Base-by-base conservation (phyloP, 2,797 vertebrate genomes). In the Melanogrammus aeglefinus region DNA sequence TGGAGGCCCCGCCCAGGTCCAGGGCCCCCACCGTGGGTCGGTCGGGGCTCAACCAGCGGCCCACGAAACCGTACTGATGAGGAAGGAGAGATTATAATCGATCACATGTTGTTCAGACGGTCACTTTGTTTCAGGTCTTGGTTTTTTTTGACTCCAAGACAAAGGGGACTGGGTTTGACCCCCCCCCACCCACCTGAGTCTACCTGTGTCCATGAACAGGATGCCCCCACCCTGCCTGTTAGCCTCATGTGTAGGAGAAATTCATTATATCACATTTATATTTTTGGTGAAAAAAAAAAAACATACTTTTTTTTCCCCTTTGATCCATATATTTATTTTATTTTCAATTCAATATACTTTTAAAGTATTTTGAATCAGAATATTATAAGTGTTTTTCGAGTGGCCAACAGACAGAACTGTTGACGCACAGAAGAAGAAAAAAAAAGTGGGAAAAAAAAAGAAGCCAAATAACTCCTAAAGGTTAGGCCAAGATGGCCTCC, bases 1-100 rank as follows among this genome's bases (percentile, higher is more conserved):
- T 95, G 76, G 96, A 98, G 0, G 96, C 96, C 0, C 96, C 96
- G 0, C 96, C 96, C 0, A 97, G 93, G 84, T 98, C 96, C 79
- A 98, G 91, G 0, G 96, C 95, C 0, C 97, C 96, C 3, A 96
- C 87, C 0, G 95, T 95, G 16, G 89, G 85, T 0, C 82, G 82
- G 77, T 91, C 86, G 0, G 96, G 90, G 36, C 85, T 95, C 9
- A 94, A 80, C 97, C 97, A 98, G 10, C 72, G 91, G n/a, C 95
- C 96, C 79, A 95, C 86, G 36, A 96, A 96, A 38, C 95, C 94
- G 77, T 93, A 97, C 97, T 98, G 88, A 3, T 73, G 41, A 12
- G 2, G 41, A 0, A 13, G 41, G 41, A 44, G 41, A 4, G 10
- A 16, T 44, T 8, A 1, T 39, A 5, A 39, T 36, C 5, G 7